Percentiles rank a stretch among this genome's conserved stretches.
Evolutionary conservation across 2,797 vertebrate species (phyloP).

Genomic region (Heliangelus exortis): DNA sequence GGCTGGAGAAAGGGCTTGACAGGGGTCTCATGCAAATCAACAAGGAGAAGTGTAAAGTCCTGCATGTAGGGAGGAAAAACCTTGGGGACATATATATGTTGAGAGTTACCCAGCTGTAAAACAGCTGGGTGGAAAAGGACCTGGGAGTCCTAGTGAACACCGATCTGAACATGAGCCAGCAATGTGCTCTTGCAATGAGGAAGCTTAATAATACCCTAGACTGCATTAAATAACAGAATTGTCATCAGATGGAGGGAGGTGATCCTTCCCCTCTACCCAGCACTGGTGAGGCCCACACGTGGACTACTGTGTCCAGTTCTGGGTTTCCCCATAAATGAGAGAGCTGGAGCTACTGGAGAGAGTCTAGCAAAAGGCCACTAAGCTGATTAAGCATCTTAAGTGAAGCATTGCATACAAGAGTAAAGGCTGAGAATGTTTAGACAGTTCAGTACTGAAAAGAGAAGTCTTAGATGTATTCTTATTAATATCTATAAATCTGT

Average conservation of each 20-base stretch:
- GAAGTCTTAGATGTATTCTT: not conserved
- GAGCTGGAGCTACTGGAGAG: not conserved
- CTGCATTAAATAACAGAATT: not conserved
- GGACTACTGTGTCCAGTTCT: not conserved
- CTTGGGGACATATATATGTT: not conserved
- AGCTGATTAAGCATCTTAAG: not conserved
- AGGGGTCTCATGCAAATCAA: not conserved
- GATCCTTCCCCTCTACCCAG: not conserved
- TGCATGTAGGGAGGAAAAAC: not conserved
- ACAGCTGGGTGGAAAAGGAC: not conserved
- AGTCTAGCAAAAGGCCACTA: not conserved
- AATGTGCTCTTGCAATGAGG: no score
- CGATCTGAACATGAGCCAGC: no score
- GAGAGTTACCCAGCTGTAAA: not conserved
- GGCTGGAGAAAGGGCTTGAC: not conserved
- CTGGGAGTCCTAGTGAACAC: no score
- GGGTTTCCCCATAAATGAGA: not conserved
- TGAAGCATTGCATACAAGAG: not conserved
- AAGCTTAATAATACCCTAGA: not conserved
- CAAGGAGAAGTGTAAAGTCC: not conserved
- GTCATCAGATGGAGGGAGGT: not conserved
- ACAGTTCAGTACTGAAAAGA: not conserved
- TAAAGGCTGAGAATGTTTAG: not conserved
- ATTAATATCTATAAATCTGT: not conserved
- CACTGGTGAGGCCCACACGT: not conserved